Percentiles rank a stretch among this genome's conserved stretches.
These are phyloP conservation scores for Allophyes oxyacanthae DNA, from an alignment of 2,888 invertebrate genomes.

Conservation along the genomic window DNA sequence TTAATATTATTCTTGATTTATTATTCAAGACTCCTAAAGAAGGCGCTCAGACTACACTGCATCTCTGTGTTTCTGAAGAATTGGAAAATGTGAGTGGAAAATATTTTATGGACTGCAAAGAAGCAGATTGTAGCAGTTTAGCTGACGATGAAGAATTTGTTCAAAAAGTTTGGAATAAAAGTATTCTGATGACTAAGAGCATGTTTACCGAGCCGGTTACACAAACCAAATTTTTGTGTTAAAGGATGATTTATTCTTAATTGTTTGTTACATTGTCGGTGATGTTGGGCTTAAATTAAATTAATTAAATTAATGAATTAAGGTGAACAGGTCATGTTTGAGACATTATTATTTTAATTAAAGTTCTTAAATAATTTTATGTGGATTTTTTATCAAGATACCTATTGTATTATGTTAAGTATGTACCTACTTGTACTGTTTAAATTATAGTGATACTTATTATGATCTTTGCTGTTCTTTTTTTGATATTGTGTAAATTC, in stretches of 20 bases:
- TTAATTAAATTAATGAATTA: no score
- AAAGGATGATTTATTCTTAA: no score
- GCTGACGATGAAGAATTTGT: slow-evolving; percentile 91
- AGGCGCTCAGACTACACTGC: slow-evolving; percentile 94
- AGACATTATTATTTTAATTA: background rate
- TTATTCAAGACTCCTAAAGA: slow-evolving; percentile 92
- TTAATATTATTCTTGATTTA: slow-evolving; percentile 87
- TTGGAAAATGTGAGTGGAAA: slow-evolving; percentile 91
- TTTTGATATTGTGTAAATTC: no score
- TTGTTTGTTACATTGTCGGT: no score
- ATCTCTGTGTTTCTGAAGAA: slow-evolving; percentile 93
- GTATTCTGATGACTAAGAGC: slow-evolving; percentile 58
- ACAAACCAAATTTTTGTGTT: no score
- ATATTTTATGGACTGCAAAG: slow-evolving; percentile 94
- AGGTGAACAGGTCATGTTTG: no score
- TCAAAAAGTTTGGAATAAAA: slow-evolving; percentile 93
- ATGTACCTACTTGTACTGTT: no score
- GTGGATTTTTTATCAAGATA: slow-evolving; percentile 2
- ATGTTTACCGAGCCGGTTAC: no score
- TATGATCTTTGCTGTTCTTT: no score
- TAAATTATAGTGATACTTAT: no score
- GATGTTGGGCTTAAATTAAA: no score
- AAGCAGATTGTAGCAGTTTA: slow-evolving; percentile 83
- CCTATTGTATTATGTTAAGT: no score
- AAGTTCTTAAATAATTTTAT: slow-evolving; percentile 1